Percentiles rank a stretch among this genome's conserved stretches.
Conservation (phyloP, 2,797 vertebrate species). For the Tinamus major region DNA sequence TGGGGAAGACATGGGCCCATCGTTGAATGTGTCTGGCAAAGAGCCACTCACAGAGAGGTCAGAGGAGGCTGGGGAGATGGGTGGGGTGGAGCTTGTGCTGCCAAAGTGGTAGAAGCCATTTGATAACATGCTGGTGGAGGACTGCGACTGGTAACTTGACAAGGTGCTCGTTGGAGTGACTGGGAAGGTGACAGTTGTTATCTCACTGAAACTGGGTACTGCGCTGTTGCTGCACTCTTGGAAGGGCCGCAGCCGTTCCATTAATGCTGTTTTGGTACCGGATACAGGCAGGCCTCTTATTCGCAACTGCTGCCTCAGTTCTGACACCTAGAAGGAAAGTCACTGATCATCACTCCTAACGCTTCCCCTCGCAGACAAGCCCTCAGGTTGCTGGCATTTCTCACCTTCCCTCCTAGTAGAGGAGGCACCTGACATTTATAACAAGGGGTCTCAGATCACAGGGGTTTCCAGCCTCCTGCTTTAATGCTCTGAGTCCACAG, state of each 20-base stretch:
- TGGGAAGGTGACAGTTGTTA: constrained; percentile 92
- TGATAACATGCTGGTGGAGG: constrained; percentile 85
- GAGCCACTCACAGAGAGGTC: constrained; percentile 93
- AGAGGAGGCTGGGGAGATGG: constrained; percentile 94
- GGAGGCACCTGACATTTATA: not conserved
- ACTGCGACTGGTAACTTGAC: constrained; percentile 89
- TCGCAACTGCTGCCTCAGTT: constrained; percentile 94
- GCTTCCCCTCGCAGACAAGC: not conserved
- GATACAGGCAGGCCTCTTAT: constrained; percentile 96
- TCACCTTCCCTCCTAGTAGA: no score
- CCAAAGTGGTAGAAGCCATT: constrained; percentile 94
- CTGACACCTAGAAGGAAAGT: constrained; percentile 86
- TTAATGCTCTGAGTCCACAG: not conserved
- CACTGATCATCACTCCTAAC: not conserved
- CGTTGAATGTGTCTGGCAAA: constrained; percentile 93
- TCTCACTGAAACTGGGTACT: constrained; percentile 86
- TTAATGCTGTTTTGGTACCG: constrained; percentile 94
- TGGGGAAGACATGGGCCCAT: constrained; percentile 90
- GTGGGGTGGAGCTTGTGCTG: constrained; percentile 94
- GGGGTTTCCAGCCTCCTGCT: not conserved
- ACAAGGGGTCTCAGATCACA: not conserved
- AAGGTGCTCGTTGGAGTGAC: constrained; percentile 88
- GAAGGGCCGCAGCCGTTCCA: constrained; percentile 93
- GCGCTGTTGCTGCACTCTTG: constrained; percentile 84
- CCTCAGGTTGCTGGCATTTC: not conserved